Base-by-base conservation (phyloP, 2,888 invertebrate species). In the Melikaiella ostensackeni region DNA sequence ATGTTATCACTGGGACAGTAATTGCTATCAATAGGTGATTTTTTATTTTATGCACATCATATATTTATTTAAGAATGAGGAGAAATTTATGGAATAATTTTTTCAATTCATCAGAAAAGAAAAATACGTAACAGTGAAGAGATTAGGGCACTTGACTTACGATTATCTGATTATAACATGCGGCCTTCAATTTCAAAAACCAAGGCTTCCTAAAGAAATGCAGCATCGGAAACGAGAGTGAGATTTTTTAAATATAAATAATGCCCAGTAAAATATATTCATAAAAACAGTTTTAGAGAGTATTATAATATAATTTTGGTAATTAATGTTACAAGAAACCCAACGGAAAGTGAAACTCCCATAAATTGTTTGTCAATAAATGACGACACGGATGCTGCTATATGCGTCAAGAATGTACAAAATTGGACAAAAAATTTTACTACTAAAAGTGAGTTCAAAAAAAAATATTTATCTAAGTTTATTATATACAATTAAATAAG, bases 331-430 rank as follows among this genome's bases (percentile, higher is more conserved):
- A 8, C 5, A 63, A 63, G 35, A 63, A 63, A 63, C 35, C n/a
- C 33, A n/a, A n/a, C 11, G 35, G 63, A 63, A 38, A 77, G 75
- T 24, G 89, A 91, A 1, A 84, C 92, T 79, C 95, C 95, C 0
- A 91, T 92, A 1, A 95, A 95, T 86, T 93, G 95, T 19, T 94
- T 95, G 82, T 91, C 94, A 2, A 88, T 95, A 27, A 95, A 95
- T 87, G 92, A 92, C 21, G 92, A 93, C 24, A 80, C 87, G 0
- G 94, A 95, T 76, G 95, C 94, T 0, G 79, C 80, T 2, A 59
- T 75, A 11, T 89, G 89, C 11, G 73, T 92, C 3, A 82, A 84
- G 59, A 87, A 86, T 77, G 80, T 91, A 24, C 79, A 75, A 35
- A 63, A 70, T 38, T 70, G 86, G 75, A 88, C 87, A 7, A 77